Evolutionary conservation across 2,888 invertebrate species (phyloP), one percentile per base, ranked within the genome.

Genomic region (Resseliella maxima): DNA sequence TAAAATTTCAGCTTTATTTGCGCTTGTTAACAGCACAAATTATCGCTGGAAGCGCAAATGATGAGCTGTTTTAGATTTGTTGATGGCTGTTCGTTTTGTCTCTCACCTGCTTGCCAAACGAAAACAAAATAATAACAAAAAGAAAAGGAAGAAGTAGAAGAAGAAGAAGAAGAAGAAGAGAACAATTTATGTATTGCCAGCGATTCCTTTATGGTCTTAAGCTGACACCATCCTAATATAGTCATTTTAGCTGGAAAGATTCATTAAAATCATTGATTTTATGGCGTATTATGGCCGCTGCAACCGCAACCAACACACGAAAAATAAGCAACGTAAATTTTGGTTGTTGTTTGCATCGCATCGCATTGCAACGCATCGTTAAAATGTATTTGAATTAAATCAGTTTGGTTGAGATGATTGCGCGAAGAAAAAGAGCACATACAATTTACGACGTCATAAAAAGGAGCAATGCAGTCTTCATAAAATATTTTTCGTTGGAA

Each of bases 201-300:
- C 0, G 31, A 72, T 31, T 31, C 72, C 15, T 72, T 72, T 72
- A 72, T 72, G 72, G 72, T 27, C 31, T 31, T 72, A 72, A 72
- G 72, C 72, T 72, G 72, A 72, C 72, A 72, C 72, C 72, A 72
- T 31, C 72, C 72, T 72, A 72, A 35, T 35, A 72, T 72, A 72
- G 72, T 15, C 72, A 72, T 72, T 72, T 72, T 72, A 35, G 72
- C 31, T 72, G 31, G 72, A 72, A 72, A 72, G 72, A 72, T 72
- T 72, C 72, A 72, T 72, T 35, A 72, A 72, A 72, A 72, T 72
- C 72, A 72, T 35, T 31, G 27, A 59, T 59, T 59, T 59, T 59
- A 59, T 59, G 27, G 31, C 72, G 35, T 35, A 72, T 31, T 31
- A 31, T 18, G 31, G 31, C 72, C 35, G 31, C 31, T 31, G 31